phyloP scores from a whole-genome alignment of 2,113 vertebrate genomes.

The Proterorhinus semilunaris region DNA sequence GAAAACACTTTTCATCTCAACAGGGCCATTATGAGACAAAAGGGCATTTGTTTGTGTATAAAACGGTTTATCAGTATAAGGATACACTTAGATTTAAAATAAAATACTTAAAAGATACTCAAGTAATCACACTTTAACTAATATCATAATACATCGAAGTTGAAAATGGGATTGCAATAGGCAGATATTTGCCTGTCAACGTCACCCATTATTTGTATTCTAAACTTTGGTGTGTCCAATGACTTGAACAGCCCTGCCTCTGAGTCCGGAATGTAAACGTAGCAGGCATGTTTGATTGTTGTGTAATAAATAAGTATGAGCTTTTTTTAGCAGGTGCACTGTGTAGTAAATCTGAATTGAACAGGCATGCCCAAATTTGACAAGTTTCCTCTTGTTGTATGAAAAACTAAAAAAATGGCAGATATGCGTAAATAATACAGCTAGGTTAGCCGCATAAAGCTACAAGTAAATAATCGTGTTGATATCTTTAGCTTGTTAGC shows the following conservation, averaged over 20 bases:
- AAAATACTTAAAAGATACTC: neutral
- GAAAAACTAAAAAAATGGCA: neutral
- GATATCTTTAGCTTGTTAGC: conserved; percentile 55
- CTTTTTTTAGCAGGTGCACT: neutral
- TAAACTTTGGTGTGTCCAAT: conserved; percentile 43
- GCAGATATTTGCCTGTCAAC: conserved; percentile 31
- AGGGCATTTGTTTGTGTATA: neutral
- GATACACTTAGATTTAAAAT: neutral
- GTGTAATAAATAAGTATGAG: neutral
- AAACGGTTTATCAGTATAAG: neutral
- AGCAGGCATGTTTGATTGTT: neutral
- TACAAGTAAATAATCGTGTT: conserved; percentile 36
- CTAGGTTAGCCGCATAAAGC: neutral
- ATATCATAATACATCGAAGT: neutral
- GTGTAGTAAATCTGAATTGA: neutral
- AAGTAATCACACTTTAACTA: neutral
- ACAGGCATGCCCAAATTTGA: too few relatives aligned
- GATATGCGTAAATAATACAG: neutral
- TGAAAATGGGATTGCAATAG: neutral
- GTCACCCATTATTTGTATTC: conserved; percentile 21
- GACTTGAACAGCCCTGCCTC: conserved; percentile 4
- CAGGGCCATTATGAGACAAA: neutral
- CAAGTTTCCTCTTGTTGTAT: neutral
- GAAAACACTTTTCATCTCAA: neutral
- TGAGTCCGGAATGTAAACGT: neutral